Evolutionary conservation across 2,113 vertebrate genomes (phyloP), one percentile per base, ranked within the genome.

Genomic region (Scophthalmus maximus): DNA sequence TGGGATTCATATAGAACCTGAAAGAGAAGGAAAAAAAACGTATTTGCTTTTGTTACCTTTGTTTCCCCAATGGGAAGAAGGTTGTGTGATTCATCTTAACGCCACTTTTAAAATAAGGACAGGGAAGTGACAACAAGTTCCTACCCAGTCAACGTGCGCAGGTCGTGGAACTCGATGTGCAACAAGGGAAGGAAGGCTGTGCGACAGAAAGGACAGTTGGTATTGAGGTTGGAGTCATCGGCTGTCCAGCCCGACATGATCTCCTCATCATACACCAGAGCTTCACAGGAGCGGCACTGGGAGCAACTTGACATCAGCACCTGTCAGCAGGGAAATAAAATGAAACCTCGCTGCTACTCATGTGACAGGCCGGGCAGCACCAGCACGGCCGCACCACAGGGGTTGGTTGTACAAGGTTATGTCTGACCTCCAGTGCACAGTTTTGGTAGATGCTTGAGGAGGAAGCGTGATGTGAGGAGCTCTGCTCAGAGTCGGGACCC

Each of bases 271-370:
- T 99, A 99, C 79, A 99, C 96, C 87, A 99, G 89, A 36, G 93
- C 95, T 78, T 93, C 93, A 88, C 98, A 99, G 3, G 88, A 92
- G 84, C 87, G 95, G 74, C 98, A 99, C 40, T 96, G 96, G 52
- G 97, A 99, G 86, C 98, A 99, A 78, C 97, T 99, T 70, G 98
- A 99, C 95, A 99, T 98, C 85, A 99, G 90, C 53, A 99, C 97
- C 98, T 99, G 74, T 9, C 8, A 40, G 29, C 22, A 27, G 3
- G 25, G 8, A 32, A 5, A 36, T 0, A 7, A 0, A 5, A 4
- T 3, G 38, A 27, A 5, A 9, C 6, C 18, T 9, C 6, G 49
- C n/a, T n/a, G 52, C 44, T 42, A 61, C 14, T 32, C 0, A n/a
- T 15, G 7, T 36, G 23, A 8, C 11, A 27, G 15, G 7, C 26